These are phyloP conservation scores for Eueides isabella DNA, from an alignment of 1,140 invertebrate genomes.

Conservation along the genomic window DNA sequence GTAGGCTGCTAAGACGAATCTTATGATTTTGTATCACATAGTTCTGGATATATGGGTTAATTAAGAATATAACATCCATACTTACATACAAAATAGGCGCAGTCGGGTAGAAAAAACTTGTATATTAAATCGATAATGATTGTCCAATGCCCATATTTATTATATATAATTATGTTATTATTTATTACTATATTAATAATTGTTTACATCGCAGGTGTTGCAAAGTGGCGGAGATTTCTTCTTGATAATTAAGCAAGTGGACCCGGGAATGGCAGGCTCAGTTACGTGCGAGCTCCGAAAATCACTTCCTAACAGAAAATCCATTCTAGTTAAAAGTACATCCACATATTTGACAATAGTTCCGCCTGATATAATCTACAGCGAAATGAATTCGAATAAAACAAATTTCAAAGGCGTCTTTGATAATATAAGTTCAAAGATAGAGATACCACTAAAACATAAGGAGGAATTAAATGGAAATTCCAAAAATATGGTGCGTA, in stretches of 20 bases:
- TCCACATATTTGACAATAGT: constrained; percentile 40
- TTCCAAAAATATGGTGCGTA: constrained; percentile 17
- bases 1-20: too few species aligned
- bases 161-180: too few species aligned
- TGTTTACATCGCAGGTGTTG: constrained; percentile 37
- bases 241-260: constrained; percentile 44
- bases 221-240: constrained; percentile 41
- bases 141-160: too few species aligned
- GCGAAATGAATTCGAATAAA: constrained; percentile 25
- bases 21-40: too few species aligned
- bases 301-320: constrained; percentile 40
- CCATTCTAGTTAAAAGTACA: constrained; percentile 36
- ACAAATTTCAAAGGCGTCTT: constrained; percentile 17
- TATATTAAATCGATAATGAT: too few species aligned
- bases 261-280: constrained; percentile 46
- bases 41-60: too few species aligned
- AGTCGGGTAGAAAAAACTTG: too few species aligned
- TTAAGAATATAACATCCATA: too few species aligned
- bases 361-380: constrained; percentile 31
- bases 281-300: constrained; percentile 45
- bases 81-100: too few species aligned
- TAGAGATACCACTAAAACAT: constrained; percentile 20
- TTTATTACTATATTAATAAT: too few species aligned
- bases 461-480: constrained; percentile 24
- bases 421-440: constrained; percentile 16